Conservation (phyloP, 2,888 invertebrate species). For the Drosophila meridionalis region DNA sequence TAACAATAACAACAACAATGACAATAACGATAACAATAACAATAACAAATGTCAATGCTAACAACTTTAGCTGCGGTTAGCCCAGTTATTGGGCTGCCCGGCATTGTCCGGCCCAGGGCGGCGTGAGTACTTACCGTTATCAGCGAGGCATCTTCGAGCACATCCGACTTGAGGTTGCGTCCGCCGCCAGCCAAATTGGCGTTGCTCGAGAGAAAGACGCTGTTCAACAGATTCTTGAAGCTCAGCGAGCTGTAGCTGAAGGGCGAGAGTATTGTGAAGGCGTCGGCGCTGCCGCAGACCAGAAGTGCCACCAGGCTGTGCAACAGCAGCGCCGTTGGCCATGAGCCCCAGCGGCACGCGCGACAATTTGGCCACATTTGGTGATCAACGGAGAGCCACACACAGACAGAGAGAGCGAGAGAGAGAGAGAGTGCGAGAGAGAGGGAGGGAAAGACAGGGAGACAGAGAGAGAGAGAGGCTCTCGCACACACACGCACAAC, state of each 20-base stretch:
- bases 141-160: slow-evolving; percentile 83
- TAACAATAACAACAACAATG: slow-evolving; percentile 20
- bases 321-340: slow-evolving; percentile 72
- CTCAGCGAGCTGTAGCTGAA: slow-evolving; percentile 83
- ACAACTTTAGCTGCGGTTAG: slow-evolving; percentile 31
- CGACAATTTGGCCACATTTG: slow-evolving; percentile 49
- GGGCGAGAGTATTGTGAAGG: slow-evolving; percentile 83
- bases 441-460: slow-evolving; percentile 7
- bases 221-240: slow-evolving; percentile 83
- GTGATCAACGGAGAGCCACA: neutral
- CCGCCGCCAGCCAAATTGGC: slow-evolving; percentile 83
- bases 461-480: slow-evolving; percentile 7
- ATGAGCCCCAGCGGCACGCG: slow-evolving; percentile 48
- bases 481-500: slow-evolving; percentile 32
- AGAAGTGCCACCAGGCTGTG: slow-evolving; percentile 68
- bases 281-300: slow-evolving; percentile 71
- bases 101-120: neutral
- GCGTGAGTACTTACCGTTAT: slow-evolving; percentile 81
- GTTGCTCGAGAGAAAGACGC: slow-evolving; percentile 82
- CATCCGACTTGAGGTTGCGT: slow-evolving; percentile 83
- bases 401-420: neutral
- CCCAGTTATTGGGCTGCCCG: slow-evolving; percentile 12
- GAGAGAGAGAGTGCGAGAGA: slow-evolving; percentile 5
- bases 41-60: slow-evolving; percentile 61
- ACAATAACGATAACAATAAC: slow-evolving; percentile 11